These are phyloP conservation scores for Pseudorhiza aurosa DNA, from an alignment of 30 jellyfish, hydroid and myxozoan species.

Conservation along the genomic window DNA sequence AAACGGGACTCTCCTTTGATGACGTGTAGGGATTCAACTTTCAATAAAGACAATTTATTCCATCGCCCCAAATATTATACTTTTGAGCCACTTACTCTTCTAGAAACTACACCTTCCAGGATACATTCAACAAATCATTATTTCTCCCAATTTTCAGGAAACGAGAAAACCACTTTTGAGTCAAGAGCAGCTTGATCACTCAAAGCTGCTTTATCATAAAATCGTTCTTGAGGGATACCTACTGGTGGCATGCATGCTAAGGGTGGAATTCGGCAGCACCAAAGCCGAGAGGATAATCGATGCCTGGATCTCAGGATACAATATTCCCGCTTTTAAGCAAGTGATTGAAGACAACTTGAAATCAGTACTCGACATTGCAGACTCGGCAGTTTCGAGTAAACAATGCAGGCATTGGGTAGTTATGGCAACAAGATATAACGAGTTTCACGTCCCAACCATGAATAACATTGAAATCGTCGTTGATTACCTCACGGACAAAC, in stretches of 20 bases:
- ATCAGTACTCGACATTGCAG: slow-evolving; percentile 72
- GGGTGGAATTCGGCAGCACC: slow-evolving; percentile 55
- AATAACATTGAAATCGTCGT: slow-evolving; percentile 22
- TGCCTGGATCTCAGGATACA: slow-evolving; percentile 77
- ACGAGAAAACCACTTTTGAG: slow-evolving; percentile 62
- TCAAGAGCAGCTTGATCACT: slow-evolving; percentile 52
- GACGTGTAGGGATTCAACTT: no score
- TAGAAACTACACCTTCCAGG: no score
- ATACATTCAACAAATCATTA: no score
- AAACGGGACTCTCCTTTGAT: no score
- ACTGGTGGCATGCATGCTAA: slow-evolving; percentile 61
- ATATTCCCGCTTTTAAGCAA: slow-evolving; percentile 40
- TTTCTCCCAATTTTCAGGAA: no score
- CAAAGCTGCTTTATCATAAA: slow-evolving; percentile 49
- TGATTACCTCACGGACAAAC: slow-evolving; percentile 59
- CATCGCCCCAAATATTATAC: no score
- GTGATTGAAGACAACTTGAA: slow-evolving; percentile 57
- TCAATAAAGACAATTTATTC: no score
- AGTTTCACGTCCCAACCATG: slow-evolving; percentile 47
- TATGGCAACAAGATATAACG: slow-evolving; percentile 72
- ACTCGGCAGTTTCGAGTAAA: slow-evolving; percentile 52
- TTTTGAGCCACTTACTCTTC: no score
- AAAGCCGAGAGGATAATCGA: slow-evolving; percentile 54
- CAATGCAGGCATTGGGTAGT: slow-evolving; percentile 78
- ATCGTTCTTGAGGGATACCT: slow-evolving; percentile 56